Conservation (phyloP, 2,797 vertebrate species). For the Fistularia tabacaria region DNA sequence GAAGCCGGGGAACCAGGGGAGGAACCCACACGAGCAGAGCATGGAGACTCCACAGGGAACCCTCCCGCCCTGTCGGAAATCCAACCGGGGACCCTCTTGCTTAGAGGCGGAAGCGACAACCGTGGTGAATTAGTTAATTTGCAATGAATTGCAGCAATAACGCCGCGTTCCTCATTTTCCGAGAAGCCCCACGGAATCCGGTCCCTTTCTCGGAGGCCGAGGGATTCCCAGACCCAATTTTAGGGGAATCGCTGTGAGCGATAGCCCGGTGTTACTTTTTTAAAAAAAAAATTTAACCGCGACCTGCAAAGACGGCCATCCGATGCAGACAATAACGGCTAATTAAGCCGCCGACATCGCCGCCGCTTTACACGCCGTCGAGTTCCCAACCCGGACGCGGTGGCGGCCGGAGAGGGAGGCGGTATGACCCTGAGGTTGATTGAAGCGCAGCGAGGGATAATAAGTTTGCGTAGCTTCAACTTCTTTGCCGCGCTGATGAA, state of each 20-base stretch:
- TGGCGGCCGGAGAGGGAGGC: conserved; percentile 37
- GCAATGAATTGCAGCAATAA: not conserved
- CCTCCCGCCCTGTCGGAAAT: too few species aligned
- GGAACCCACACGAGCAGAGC: too few species aligned
- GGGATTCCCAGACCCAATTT: conserved; percentile 27
- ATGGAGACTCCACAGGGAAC: too few species aligned
- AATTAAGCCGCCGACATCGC: conserved; percentile 44
- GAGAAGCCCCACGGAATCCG: too few species aligned
- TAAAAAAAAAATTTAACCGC: conserved; percentile 2
- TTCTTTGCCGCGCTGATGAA: conserved; percentile 59
- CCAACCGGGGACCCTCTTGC: too few species aligned
- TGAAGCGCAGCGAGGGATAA: conserved; percentile 59
- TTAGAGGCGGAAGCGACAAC: too few species aligned
- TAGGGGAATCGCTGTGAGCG: conserved; percentile 1
- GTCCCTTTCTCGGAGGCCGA: not conserved
- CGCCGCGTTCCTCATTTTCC: not conserved
- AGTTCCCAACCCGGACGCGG: conserved; percentile 22
- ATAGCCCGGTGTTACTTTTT: conserved; percentile 8
- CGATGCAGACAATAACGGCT: conserved; percentile 34
- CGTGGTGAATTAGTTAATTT: not conserved
- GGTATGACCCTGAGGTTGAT: conserved; percentile 56
- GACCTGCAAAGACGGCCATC: conserved; percentile 18
- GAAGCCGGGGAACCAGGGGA: too few species aligned
- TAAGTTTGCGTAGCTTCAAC: conserved; percentile 52
- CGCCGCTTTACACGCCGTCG: conserved; percentile 33